Conservation (phyloP, 2,113 vertebrate genomes). For the Stercorarius parasiticus region DNA sequence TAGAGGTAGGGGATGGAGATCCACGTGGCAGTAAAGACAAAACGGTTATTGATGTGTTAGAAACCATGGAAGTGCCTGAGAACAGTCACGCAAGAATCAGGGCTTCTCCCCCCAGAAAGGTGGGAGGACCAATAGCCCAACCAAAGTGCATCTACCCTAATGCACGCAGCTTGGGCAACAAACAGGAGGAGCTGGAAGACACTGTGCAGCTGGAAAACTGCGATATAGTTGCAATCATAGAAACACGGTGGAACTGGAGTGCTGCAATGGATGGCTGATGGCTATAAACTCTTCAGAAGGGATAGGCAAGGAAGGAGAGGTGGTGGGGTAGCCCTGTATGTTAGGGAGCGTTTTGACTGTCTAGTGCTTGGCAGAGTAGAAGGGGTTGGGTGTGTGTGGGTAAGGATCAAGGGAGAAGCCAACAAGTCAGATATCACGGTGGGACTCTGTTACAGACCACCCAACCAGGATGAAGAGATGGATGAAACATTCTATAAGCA, state of each 20-base stretch:
- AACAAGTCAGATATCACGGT: background rate
- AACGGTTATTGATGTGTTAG: background rate
- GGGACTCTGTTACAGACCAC: background rate
- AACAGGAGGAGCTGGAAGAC: background rate
- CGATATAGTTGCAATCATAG: background rate
- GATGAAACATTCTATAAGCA: background rate
- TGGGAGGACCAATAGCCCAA: background rate
- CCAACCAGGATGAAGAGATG: background rate
- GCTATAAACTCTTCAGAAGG: background rate
- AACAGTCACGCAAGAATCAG: background rate
- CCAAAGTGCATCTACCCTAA: background rate
- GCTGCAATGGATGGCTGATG: too few relatives aligned
- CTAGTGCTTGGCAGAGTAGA: background rate
- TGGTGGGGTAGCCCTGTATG: background rate
- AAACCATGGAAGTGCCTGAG: background rate
- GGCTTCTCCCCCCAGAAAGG: background rate
- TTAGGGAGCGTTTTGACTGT: background rate
- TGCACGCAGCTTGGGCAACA: background rate
- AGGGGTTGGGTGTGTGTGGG: background rate
- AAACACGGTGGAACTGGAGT: background rate
- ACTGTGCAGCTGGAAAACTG: background rate
- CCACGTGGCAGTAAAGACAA: background rate
- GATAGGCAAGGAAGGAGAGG: background rate
- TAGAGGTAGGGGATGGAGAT: accelerated
- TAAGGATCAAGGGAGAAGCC: background rate